Evolutionary conservation across 2,888 invertebrate genomes (phyloP), one percentile per base, ranked within the genome.

Genomic region (Latrodectus hesperus): DNA sequence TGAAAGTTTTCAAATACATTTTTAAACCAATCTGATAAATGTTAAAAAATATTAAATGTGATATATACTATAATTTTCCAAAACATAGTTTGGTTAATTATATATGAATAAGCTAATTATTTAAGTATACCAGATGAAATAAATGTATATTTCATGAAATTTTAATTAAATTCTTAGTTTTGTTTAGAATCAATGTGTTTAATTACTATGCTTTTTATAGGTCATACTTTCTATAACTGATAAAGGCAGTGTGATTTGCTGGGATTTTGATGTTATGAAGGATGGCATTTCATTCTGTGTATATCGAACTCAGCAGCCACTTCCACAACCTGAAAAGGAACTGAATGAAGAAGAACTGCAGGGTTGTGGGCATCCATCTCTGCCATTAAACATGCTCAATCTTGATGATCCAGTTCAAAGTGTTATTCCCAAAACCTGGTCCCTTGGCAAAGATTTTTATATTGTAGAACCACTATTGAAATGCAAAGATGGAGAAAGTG

Each of bases 231-330:
- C 94, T 76, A 96, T 96, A 90, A 94, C 95, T 83, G 97, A 97
- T 92, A 95, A 95, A 16, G 97, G 97, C 90, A 95, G 96, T 92
- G 97, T 98, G 88, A 94, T 98, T 71, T 98, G 98, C 49, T 98
- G 98, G 98, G 98, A 98, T 93, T 98, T 98, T 93, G 98, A 98
- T 93, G 96, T 98, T 79, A 94, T 98, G 92, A 95, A 97, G 49
- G 96, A 96, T 91, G 96, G 97, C 92, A 95, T 98, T 90, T 94
- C 95, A 89, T 98, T 98, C 93, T 95, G 95, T 10, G 95, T 98
- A 73, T 94, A 94, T 88, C 92, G 93, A 74, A 93, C 93, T 60
- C 88, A 89, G 72, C 89, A 88, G 60, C 78, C 80, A 22, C 71
- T 89, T 17, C 89, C 89, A 14, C 89, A 79, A n/a, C 80, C 84